phyloP scores from a whole-genome alignment of 2,797 vertebrate genomes.

The Eupleurogrammus muticus region DNA sequence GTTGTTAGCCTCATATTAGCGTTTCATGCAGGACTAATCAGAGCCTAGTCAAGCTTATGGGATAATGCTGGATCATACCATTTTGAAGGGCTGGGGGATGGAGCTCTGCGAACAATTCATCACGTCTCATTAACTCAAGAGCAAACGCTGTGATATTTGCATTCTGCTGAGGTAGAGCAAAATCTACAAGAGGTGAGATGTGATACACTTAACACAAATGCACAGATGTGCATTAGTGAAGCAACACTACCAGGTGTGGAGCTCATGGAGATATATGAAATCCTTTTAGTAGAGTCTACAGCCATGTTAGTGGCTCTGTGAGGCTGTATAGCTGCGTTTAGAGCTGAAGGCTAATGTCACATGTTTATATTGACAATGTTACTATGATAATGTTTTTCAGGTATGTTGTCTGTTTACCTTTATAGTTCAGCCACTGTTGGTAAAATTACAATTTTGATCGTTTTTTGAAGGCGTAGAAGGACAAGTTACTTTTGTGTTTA shows the following conservation, averaged over 20 bases:
- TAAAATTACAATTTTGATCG: too few relatives aligned
- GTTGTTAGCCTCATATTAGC: conserved; percentile 71
- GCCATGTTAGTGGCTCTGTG: neutral
- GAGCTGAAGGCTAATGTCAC: neutral
- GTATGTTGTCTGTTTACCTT: too few relatives aligned
- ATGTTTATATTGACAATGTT: neutral
- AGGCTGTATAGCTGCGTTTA: neutral
- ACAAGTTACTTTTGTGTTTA: neutral
- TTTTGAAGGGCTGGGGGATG: conserved; percentile 58
- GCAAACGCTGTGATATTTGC: conserved; percentile 8
- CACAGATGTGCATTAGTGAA: neutral
- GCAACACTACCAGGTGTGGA: neutral
- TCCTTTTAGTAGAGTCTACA: neutral
- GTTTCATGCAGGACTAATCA: conserved; percentile 73
- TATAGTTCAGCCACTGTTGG: too few relatives aligned
- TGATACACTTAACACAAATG: neutral
- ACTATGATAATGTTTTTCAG: neutral
- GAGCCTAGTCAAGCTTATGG: conserved; percentile 43
- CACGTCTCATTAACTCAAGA: conserved; percentile 41
- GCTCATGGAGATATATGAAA: neutral
- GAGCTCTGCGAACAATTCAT: conserved; percentile 47
- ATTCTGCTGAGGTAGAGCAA: neutral
- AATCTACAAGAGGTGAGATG: conserved; percentile 2
- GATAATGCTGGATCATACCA: conserved; percentile 63
- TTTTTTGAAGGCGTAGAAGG: too few relatives aligned